phyloP scores from a whole-genome alignment of 2,888 invertebrate genomes.

The Aphidius colemani region DNA sequence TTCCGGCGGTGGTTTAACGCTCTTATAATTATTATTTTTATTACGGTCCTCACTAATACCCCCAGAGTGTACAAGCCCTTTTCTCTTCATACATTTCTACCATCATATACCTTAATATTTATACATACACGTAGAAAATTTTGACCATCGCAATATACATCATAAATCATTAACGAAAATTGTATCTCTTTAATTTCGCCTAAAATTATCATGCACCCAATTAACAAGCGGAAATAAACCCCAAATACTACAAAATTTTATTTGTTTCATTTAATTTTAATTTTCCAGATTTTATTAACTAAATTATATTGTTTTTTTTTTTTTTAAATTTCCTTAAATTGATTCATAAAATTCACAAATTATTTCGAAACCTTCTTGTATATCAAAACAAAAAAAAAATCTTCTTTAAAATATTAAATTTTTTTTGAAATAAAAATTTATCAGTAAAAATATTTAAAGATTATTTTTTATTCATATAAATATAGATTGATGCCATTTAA shows the following conservation, averaged over 20 bases:
- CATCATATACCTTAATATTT: constrained; percentile 14
- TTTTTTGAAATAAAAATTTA: neutral
- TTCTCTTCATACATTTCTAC: neutral
- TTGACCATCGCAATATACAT: neutral
- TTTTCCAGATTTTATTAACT: no score
- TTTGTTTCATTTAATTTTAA: no score
- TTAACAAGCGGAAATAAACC: constrained; percentile 56
- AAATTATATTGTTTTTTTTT: neutral
- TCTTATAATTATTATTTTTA: constrained; percentile 56
- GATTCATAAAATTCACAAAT: no score
- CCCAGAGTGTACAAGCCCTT: constrained; percentile 29
- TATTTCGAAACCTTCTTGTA: neutral
- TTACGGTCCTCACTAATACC: constrained; percentile 40
- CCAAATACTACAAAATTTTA: constrained; percentile 43
- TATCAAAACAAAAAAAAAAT: constrained; percentile 1
- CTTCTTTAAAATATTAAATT: no score
- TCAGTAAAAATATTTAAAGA: neutral
- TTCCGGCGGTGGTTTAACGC: constrained; percentile 56
- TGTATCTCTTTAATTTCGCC: constrained; percentile 5
- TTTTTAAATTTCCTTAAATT: neutral
- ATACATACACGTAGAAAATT: neutral
- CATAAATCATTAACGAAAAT: neutral
- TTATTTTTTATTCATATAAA: neutral
- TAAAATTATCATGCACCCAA: constrained; percentile 3
- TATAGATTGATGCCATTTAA: constrained; percentile 7